These are phyloP conservation scores for Atherix ibis DNA, from an alignment of 2,888 invertebrate genomes.

Conservation along the genomic window DNA sequence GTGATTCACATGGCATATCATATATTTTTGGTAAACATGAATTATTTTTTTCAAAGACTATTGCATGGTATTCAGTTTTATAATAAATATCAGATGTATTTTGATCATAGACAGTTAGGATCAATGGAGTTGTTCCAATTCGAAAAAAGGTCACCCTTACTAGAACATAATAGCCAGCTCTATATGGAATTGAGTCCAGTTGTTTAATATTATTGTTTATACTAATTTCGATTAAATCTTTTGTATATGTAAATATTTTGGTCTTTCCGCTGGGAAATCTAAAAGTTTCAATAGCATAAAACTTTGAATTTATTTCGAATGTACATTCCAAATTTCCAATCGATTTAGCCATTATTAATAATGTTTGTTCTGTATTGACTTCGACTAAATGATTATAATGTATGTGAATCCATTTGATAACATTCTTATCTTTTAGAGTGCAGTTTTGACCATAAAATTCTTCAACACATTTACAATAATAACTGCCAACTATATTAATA, in stretches of 20 bases:
- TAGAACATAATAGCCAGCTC: slow-evolving; percentile 4
- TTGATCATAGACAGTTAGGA: slow-evolving; percentile 3
- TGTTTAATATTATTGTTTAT: slow-evolving; percentile 3
- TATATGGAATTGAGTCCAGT: slow-evolving; percentile 3
- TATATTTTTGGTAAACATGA: slow-evolving; percentile 7
- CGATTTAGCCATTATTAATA: slow-evolving; percentile 4
- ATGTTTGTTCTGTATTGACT: slow-evolving; percentile 2
- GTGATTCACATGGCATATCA: slow-evolving; percentile 3
- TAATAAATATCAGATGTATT: slow-evolving; percentile 1
- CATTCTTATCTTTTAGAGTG: neutral
- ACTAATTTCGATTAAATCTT: slow-evolving; percentile 3
- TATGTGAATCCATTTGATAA: slow-evolving; percentile 4
- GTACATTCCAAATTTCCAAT: slow-evolving; percentile 1
- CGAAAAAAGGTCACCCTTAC: neutral
- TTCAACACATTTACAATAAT: slow-evolving; percentile 1
- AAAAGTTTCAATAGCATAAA: slow-evolving; percentile 5
- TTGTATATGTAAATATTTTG: slow-evolving; percentile 2
- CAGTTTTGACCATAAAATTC: slow-evolving; percentile 5
- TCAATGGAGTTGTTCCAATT: slow-evolving; percentile 2
- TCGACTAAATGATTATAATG: slow-evolving; percentile 5
- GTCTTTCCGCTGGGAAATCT: slow-evolving; percentile 3
- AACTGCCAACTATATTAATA: neutral
- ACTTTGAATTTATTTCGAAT: slow-evolving; percentile 5
- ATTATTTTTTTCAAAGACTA: neutral
- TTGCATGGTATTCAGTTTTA: slow-evolving; percentile 2